Conservation (phyloP, 2,113 vertebrate species). For the Leucopsar rothschildi region DNA sequence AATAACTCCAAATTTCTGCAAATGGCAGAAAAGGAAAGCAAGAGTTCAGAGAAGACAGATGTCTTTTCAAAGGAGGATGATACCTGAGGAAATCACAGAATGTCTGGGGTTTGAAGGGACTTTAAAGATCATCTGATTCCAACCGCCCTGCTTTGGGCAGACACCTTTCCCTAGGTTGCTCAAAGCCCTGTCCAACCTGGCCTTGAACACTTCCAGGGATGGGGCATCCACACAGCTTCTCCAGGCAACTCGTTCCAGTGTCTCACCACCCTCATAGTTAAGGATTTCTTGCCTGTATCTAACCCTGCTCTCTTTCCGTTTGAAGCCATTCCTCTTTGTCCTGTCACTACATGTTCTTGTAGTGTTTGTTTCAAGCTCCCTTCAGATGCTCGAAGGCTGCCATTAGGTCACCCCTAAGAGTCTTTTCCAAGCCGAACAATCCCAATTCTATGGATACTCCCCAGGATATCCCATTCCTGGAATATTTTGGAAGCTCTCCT, state of each 20-base stretch:
- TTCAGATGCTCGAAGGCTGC: background rate
- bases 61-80: background rate
- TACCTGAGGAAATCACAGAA: background rate
- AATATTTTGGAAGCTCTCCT: background rate
- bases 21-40: background rate
- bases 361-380: background rate
- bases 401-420: background rate
- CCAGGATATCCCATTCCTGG: background rate
- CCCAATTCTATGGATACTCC: background rate
- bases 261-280: background rate
- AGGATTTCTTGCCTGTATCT: background rate
- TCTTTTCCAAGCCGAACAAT: background rate
- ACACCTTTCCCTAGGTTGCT: background rate
- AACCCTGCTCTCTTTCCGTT: background rate
- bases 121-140: background rate
- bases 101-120: background rate
- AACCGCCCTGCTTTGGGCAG: background rate
- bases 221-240: background rate
- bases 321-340: background rate
- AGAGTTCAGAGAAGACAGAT: background rate
- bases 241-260: background rate
- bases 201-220: background rate
- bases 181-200: background rate
- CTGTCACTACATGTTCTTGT: background rate
- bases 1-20: accelerated